Evolutionary conservation across 1,140 invertebrate species (phyloP).

Genomic region (Geopemphigus sp.): DNA sequence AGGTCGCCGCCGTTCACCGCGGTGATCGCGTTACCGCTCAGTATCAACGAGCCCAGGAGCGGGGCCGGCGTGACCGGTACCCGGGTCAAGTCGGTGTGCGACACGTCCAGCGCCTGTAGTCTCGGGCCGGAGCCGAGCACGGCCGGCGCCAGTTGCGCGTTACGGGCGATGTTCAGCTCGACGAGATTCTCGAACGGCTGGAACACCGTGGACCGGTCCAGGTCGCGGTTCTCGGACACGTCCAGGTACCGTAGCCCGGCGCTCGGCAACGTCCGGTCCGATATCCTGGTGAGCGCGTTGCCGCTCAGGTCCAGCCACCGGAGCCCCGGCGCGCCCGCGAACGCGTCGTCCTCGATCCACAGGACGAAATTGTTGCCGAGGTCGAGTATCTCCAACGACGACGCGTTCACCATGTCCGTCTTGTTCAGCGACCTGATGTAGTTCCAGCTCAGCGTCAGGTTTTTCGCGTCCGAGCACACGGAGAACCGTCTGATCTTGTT

Average conservation of each 20-base stretch:
- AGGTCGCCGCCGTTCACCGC: slow-evolving; percentile 79
- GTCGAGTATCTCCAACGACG: background rate
- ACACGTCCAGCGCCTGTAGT: slow-evolving; percentile 77
- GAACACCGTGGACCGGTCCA: background rate
- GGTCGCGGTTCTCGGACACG: background rate
- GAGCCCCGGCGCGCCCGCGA: background rate
- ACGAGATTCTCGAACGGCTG: slow-evolving; percentile 16
- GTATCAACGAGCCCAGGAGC: slow-evolving; percentile 74
- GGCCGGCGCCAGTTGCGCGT: background rate
- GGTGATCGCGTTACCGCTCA: slow-evolving; percentile 73
- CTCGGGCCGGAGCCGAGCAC: slow-evolving; percentile 57
- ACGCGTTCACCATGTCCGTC: slow-evolving; percentile 28
- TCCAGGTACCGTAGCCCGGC: background rate
- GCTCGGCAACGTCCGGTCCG: background rate
- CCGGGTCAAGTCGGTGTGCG: slow-evolving; percentile 71
- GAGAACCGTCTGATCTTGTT: slow-evolving; percentile 9
- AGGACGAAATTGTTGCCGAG: background rate
- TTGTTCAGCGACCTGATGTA: background rate
- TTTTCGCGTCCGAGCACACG: background rate
- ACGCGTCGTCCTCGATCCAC: slow-evolving; percentile 35
- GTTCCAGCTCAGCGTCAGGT: slow-evolving; percentile 23
- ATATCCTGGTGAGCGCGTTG: background rate
- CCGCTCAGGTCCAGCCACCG: slow-evolving; percentile 33
- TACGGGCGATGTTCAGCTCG: background rate
- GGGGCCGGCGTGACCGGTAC: slow-evolving; percentile 81